A percentile compares a stretch with the other conserved stretches of the same genome.
Evolutionary conservation across 2,113 vertebrate genomes (phyloP).

Genomic region (Cebus imitator): DNA sequence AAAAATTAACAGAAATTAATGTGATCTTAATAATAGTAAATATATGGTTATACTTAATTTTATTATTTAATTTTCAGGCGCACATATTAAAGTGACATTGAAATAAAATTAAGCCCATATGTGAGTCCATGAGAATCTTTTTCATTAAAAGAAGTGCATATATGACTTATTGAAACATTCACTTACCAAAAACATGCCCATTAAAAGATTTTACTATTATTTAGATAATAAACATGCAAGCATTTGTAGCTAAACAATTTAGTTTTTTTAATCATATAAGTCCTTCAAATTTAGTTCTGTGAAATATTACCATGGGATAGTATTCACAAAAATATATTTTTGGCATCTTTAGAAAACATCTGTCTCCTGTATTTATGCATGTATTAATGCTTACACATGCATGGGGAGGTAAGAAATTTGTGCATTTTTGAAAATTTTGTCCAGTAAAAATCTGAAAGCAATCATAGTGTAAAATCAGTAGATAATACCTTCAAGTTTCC

Average conservation of each 20-base stretch:
- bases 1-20: background rate
- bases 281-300: slow-evolving; percentile 6
- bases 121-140: background rate
- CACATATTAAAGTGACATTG: slow-evolving; percentile 2
- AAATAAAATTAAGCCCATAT: slow-evolving; percentile 16
- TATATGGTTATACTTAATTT: background rate
- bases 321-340: slow-evolving; percentile 11
- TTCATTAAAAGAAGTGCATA: background rate
- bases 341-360: background rate
- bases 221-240: background rate
- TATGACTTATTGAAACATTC: background rate
- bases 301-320: background rate
- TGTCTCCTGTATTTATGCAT: background rate
- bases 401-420: background rate
- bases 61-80: slow-evolving; percentile 21
- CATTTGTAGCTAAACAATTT: slow-evolving; percentile 4
- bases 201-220: slow-evolving; percentile 32
- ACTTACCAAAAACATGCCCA: background rate
- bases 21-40: slow-evolving; percentile 23
- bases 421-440: background rate
- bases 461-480: background rate
- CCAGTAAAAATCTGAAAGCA: slow-evolving; percentile 12
- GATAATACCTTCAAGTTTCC: background rate
- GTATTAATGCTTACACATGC: background rate
- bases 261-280: background rate